Evolutionary conservation across 2,113 vertebrate genomes (phyloP).

Genomic region (Heterocephalus glaber): DNA sequence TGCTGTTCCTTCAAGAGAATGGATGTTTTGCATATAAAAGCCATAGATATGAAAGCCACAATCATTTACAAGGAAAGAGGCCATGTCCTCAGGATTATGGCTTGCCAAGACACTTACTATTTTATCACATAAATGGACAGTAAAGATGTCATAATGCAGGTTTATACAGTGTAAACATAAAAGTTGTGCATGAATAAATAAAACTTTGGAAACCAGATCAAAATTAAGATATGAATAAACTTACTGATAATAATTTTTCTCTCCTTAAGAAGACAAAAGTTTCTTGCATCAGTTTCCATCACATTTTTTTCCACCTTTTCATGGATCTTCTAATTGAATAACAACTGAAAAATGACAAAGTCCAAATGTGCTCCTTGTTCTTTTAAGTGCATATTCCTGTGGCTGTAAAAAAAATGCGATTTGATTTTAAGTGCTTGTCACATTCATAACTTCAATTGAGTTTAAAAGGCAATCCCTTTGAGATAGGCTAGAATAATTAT

Average conservation of each 20-base stretch:
- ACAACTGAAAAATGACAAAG: neutral
- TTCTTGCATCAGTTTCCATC: neutral
- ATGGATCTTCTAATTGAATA: neutral
- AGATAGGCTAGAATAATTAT: neutral
- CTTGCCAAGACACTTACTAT: neutral
- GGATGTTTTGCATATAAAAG: neutral
- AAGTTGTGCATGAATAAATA: neutral
- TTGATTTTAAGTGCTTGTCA: conserved; percentile 8
- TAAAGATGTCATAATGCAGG: neutral
- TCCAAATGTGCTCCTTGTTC: neutral
- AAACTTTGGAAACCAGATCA: neutral
- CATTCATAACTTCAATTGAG: neutral
- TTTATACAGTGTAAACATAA: neutral
- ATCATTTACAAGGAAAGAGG: neutral
- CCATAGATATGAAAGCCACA: neutral
- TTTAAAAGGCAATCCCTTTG: neutral
- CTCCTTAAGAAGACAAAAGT: neutral
- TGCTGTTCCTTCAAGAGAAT: neutral
- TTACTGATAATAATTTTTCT: neutral
- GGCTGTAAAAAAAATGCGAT: neutral
- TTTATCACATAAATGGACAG: neutral
- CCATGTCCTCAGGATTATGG: neutral
- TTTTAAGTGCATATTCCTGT: neutral
- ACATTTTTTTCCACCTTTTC: neutral
- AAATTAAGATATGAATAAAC: neutral